Percentiles rank a stretch among this genome's conserved stretches.
Conservation (phyloP, 1,140 invertebrate species). For the Bombus waltoni region DNA sequence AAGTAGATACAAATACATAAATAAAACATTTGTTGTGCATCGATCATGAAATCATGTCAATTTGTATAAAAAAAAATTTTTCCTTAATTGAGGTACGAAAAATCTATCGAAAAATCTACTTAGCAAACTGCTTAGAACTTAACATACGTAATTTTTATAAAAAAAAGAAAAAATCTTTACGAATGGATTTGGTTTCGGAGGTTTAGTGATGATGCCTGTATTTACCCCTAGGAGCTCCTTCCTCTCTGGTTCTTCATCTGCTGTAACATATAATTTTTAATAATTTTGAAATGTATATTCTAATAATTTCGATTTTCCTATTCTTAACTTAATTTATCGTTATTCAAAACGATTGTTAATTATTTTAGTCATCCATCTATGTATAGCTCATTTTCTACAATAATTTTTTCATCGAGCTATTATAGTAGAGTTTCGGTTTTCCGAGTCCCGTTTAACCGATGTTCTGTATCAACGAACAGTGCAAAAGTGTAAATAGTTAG, state of each 20-base stretch:
- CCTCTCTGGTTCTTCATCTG: slow-evolving; percentile 81
- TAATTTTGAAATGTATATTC: too few relatives aligned
- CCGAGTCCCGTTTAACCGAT: too few relatives aligned
- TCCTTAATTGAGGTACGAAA: background rate
- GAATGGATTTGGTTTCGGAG: slow-evolving; percentile 82
- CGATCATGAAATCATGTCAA: background rate
- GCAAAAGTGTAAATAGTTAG: too few relatives aligned
- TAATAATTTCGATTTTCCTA: too few relatives aligned
- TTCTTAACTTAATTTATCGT: too few relatives aligned
- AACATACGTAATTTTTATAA: slow-evolving; percentile 53
- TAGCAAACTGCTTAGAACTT: slow-evolving; percentile 67
- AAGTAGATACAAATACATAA: slow-evolving; percentile 1
- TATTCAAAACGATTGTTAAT: too few relatives aligned
- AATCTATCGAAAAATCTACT: slow-evolving; percentile 68
- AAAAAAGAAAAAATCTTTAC: slow-evolving; percentile 81
- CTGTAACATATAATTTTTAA: slow-evolving; percentile 62
- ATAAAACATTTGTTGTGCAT: background rate
- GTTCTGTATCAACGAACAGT: too few relatives aligned
- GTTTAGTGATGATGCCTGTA: slow-evolving; percentile 81
- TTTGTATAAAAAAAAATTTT: background rate
- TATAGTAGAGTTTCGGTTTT: too few relatives aligned
- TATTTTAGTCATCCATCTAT: too few relatives aligned
- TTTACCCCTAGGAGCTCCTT: slow-evolving; percentile 82
- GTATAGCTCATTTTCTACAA: too few relatives aligned
- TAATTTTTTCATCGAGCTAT: too few relatives aligned